Evolutionary conservation across 2,888 invertebrate species (phyloP).

Genomic region (Drepanosiphum platanoidis): DNA sequence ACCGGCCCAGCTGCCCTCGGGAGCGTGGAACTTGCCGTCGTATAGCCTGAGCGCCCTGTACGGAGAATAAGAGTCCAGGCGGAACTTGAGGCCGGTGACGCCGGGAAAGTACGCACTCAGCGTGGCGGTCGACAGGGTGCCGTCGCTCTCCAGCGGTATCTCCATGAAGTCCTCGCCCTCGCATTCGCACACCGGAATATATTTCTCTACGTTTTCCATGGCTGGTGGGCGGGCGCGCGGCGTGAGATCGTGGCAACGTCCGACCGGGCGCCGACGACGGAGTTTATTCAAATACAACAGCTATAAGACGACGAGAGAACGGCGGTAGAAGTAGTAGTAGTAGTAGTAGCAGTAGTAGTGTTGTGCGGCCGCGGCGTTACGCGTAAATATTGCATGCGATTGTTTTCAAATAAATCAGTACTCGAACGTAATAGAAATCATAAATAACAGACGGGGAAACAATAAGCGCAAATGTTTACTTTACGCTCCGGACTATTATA

Average conservation of each 20-base stretch:
- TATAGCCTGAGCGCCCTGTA: constrained; percentile 87
- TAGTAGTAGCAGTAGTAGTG: no score
- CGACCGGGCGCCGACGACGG: no score
- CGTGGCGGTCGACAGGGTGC: constrained; percentile 88
- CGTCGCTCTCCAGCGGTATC: constrained; percentile 92
- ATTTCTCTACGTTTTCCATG: constrained; percentile 66
- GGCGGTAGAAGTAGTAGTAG: no score
- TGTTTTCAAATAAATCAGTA: no score
- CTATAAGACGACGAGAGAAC: no score
- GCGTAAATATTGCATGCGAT: no score
- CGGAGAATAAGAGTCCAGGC: constrained; percentile 71
- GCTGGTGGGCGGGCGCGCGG: neutral
- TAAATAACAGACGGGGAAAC: no score
- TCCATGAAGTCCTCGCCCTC: constrained; percentile 96
- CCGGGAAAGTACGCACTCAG: constrained; percentile 96
- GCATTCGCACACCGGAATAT: constrained; percentile 93
- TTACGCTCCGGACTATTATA: neutral
- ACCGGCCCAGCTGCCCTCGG: constrained; percentile 86
- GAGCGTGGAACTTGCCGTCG: constrained; percentile 91
- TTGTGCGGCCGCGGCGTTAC: no score
- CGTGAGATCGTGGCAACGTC: no score
- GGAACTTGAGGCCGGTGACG: constrained; percentile 94
- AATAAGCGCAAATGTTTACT: neutral
- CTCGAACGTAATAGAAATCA: no score
- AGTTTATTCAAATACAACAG: no score